Conservation (phyloP, 37 sponge, comb jelly and placozoan species). For the Oscarella lobularis region DNA sequence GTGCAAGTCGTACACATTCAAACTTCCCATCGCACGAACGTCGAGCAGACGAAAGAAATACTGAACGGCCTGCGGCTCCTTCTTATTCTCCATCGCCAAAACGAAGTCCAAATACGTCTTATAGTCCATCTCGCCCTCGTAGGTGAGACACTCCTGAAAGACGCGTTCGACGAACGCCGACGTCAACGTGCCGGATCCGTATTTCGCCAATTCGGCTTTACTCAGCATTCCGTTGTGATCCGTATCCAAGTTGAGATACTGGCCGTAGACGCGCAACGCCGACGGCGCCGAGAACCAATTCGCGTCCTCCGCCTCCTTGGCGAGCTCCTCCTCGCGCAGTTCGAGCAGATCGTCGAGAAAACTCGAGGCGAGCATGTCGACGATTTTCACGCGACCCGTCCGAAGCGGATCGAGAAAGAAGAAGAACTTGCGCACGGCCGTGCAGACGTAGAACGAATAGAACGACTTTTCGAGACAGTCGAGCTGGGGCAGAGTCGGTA, state of each 20-base stretch:
- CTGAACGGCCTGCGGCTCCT: conserved; percentile 79
- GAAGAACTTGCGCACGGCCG: conserved; percentile 98
- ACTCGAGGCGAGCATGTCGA: conserved; percentile 84
- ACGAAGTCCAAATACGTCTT: conserved; percentile 97
- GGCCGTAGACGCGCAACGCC: conserved; percentile 90
- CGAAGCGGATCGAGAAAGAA: conserved; percentile 92
- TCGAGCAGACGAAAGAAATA: conserved; percentile 89
- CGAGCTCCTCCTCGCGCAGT: conserved; percentile 86
- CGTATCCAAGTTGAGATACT: conserved; percentile 81
- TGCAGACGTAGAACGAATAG: conserved; percentile 96
- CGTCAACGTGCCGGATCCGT: conserved; percentile 82
- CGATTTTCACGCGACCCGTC: conserved; percentile 79
- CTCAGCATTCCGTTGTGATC: conserved; percentile 99
- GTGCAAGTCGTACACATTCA: conserved; percentile 73
- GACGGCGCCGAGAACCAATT: conserved; percentile 98
- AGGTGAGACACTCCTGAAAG: conserved; percentile 97
- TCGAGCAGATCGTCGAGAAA: conserved; percentile 84
- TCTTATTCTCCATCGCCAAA: conserved; percentile 88
- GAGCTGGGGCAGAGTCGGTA: conserved; percentile 91
- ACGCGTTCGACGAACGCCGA: conserved; percentile 73
- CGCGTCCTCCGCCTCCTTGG: conserved; percentile 56
- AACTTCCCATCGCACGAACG: conserved; percentile 21
- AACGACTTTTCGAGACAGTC: conserved; percentile 87
- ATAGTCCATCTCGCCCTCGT: conserved; percentile 99
- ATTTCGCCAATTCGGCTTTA: conserved; percentile 58